A percentile compares a stretch with the other conserved stretches of the same genome.
These are phyloP conservation scores for Zaprionus lachaisei DNA, from an alignment of 1,140 invertebrate genomes.

Conservation along the genomic window DNA sequence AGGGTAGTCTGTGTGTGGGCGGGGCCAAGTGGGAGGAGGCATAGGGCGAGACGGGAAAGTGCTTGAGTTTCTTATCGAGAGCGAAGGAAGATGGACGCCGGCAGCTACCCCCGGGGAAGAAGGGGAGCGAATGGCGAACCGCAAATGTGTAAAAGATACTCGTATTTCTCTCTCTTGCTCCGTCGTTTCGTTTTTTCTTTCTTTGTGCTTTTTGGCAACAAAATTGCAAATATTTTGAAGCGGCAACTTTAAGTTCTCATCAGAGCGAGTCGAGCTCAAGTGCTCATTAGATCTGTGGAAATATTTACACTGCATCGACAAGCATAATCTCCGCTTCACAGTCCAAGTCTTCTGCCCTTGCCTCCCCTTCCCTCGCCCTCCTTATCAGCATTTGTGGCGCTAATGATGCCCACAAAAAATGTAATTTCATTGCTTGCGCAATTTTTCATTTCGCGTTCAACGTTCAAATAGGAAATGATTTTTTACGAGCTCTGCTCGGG, in stretches of 20 bases:
- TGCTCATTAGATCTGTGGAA: slow-evolving; percentile 73
- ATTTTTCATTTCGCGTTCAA: slow-evolving; percentile 75
- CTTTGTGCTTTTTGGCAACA: slow-evolving; percentile 10
- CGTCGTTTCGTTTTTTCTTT: background rate
- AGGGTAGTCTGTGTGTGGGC: slow-evolving; percentile 23
- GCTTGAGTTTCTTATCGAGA: slow-evolving; percentile 44
- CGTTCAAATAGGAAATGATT: slow-evolving; percentile 76
- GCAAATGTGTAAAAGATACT: slow-evolving; percentile 50
- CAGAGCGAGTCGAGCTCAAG: slow-evolving; percentile 22
- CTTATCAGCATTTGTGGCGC: slow-evolving; percentile 11
- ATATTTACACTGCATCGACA: slow-evolving; percentile 50
- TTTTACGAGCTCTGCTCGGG: slow-evolving; percentile 58
- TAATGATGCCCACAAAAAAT: slow-evolving; percentile 62
- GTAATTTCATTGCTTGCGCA: slow-evolving; percentile 74
- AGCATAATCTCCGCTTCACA: slow-evolving; percentile 15
- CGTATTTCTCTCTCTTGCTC: slow-evolving; percentile 33
- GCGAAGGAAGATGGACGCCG: background rate
- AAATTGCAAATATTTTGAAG: slow-evolving; percentile 23
- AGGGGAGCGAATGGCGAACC: slow-evolving; percentile 22
- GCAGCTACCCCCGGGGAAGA: background rate
- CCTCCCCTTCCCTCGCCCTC: background rate
- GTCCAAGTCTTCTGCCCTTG: too few species aligned
- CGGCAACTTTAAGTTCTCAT: slow-evolving; percentile 13
- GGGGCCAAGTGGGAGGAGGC: background rate
- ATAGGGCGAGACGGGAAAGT: slow-evolving; percentile 15